Base-by-base conservation (phyloP, 2,888 invertebrate species). In the Oasisia sp. region DNA sequence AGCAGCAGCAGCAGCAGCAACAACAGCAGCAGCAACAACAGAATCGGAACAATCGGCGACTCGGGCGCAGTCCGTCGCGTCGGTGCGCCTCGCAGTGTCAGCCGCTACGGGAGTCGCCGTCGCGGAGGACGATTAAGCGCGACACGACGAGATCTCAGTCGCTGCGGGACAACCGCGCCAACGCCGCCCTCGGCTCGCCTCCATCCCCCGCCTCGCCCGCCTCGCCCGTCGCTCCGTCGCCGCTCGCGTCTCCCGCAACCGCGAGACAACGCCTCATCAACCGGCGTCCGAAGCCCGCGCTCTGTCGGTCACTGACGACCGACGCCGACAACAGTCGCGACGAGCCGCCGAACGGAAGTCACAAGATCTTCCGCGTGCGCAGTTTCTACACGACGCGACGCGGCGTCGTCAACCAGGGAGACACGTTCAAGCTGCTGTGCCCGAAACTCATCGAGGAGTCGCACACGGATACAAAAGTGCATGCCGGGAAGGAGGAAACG, bases 321-420 rank as follows among this genome's bases (percentile, higher is more conserved):
- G 74, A 74, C 19, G 74, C 74, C 74, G 27, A 50, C 50, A 50
- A 50, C 50, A 11, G 50, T 50, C 12, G 50, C 50, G 9, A 74
- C n/a, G 74, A 19, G 27, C 74, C 74, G 14, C 74, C 27, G 4
- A 74, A 74, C 74, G 74, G 74, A 1, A 74, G n/a, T 74, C 74
- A 74, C 74, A 74, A 90, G 90, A 44, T 90, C 44, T 90, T 38
- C 44, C 90, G 90, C 32, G 90, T 90, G 32, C 32, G 90, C 2
- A 90, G 90, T 32, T 90, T 90, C 32, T 90, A 44, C n/a, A 90
- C 90, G 90, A 90, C 90, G 32, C 90, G 90, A 0, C 90, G 44
- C 32, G 90, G 90, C 32, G 44, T 90, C n/a, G 38, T 90, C 44
- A 90, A 90, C 90, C 90, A 90, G 90, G 90, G 90, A 19, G 90